Conservation (phyloP, 2,797 vertebrate genomes). For the Sarcoramphus papa region DNA sequence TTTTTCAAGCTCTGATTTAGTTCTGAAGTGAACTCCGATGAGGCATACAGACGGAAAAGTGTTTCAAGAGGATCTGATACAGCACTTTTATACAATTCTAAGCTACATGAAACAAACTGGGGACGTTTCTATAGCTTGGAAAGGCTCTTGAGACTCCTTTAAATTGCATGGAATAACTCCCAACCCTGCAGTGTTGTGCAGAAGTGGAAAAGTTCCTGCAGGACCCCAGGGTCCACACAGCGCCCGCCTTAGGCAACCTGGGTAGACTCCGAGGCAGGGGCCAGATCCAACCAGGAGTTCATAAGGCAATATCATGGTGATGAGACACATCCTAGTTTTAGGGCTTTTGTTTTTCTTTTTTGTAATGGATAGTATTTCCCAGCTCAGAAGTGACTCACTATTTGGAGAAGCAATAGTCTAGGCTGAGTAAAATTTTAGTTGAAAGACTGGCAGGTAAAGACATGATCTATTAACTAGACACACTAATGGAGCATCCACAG, state of each 20-base stretch:
- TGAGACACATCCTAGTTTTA: background rate
- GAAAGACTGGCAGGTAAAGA: background rate
- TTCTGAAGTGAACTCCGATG: background rate
- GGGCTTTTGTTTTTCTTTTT: background rate
- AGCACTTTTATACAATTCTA: background rate
- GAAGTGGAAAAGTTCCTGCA: background rate
- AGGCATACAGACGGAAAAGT: background rate
- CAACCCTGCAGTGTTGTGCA: background rate
- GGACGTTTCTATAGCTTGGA: background rate
- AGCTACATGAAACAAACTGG: background rate
- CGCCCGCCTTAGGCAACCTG: background rate
- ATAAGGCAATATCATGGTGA: background rate
- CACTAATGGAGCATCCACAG: background rate
- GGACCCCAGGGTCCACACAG: background rate
- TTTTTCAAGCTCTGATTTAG: background rate
- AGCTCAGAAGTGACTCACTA: background rate
- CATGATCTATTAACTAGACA: background rate
- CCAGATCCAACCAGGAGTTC: background rate
- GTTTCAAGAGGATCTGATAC: background rate
- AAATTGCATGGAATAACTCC: background rate
- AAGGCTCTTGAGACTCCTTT: background rate
- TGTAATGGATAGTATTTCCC: background rate
- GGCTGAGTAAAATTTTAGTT: background rate
- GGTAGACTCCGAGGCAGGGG: background rate
- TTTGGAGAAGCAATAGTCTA: background rate